Base-by-base conservation (phyloP, 2,797 vertebrate species). In the Emys orbicularis region DNA sequence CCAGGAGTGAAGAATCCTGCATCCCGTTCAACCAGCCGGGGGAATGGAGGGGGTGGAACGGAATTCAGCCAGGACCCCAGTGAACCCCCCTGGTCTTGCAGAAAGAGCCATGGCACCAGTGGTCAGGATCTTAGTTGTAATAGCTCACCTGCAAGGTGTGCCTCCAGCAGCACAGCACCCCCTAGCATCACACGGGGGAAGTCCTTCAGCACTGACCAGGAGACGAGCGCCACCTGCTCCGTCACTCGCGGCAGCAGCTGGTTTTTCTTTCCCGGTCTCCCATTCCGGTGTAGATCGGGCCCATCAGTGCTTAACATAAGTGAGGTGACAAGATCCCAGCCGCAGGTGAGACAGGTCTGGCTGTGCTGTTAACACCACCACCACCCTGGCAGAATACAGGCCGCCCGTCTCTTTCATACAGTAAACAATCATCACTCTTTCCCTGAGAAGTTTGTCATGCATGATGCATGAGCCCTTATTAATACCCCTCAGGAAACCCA, bases 331-430 rank as follows among this genome's bases (percentile, higher is more conserved):
- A 27, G 41, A 29, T 29, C 12, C 74, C 65, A 41, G 41, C 12
- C 41, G 4, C 11, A 47, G 54, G 29, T 9, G 53, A 47, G 56
- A 19, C 16, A 31, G n/a, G 47, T 16, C 19, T 1, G 13, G 83
- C 15, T 5, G n/a, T 3, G 2, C 47, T 5, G 6, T 21, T 18
- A 12, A 18, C 3, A 68, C 3, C 34, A 23, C 12, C 59, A 10
- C 6, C 8, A 6, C n/a, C 65, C 15, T 6, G 23, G 76, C 23
- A 50, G 50, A 47, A 57, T 29, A 16, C 34, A 18, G 31, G 11
- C 54, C 4, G 6, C 8, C 2, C 0, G 53, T 1, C 29, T 84
- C 81, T 8, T 1, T 1, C 10, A 0, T 0, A 29, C 57, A 29
- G 59, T 7, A 8, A 57, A 18, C 1, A 12, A 10, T 52, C 84